These are phyloP conservation scores for Nycticorax nycticorax DNA, from an alignment of 2,113 vertebrate species.

Conservation along the genomic window DNA sequence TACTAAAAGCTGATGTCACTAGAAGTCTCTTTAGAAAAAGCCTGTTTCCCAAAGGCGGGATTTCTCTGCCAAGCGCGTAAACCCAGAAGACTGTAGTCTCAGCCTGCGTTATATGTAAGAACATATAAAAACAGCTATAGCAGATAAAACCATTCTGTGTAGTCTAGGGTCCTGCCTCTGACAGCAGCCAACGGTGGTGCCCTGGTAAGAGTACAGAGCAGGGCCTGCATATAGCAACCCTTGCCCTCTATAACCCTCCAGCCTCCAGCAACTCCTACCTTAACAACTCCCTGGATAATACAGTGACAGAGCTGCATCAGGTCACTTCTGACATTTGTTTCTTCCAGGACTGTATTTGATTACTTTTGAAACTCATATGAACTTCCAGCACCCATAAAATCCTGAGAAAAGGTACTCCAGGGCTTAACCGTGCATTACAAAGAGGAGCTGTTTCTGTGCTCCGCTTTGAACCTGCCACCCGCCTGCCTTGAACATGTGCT, in stretches of 20 bases:
- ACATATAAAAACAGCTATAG: neutral
- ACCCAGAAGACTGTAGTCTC: neutral
- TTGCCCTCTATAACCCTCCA: neutral
- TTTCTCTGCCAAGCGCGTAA: neutral
- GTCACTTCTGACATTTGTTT: neutral
- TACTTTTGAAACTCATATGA: neutral
- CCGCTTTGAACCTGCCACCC: slow-evolving; percentile 7
- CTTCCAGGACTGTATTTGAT: neutral
- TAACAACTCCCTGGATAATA: neutral
- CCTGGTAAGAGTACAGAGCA: neutral
- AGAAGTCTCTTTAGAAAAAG: neutral
- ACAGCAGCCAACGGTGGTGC: neutral
- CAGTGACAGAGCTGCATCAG: neutral
- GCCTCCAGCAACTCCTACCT: neutral
- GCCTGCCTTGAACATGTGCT: neutral
- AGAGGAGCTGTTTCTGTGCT: neutral
- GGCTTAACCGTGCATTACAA: neutral
- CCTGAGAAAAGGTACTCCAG: neutral
- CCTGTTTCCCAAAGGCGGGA: neutral
- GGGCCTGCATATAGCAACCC: neutral
- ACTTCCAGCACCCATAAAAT: neutral
- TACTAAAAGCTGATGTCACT: neutral
- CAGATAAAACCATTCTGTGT: neutral
- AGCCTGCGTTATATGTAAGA: neutral
- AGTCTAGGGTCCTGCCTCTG: neutral